phyloP scores from a whole-genome alignment of 2,113 vertebrate species.

The Anthoscopus minutus region DNA sequence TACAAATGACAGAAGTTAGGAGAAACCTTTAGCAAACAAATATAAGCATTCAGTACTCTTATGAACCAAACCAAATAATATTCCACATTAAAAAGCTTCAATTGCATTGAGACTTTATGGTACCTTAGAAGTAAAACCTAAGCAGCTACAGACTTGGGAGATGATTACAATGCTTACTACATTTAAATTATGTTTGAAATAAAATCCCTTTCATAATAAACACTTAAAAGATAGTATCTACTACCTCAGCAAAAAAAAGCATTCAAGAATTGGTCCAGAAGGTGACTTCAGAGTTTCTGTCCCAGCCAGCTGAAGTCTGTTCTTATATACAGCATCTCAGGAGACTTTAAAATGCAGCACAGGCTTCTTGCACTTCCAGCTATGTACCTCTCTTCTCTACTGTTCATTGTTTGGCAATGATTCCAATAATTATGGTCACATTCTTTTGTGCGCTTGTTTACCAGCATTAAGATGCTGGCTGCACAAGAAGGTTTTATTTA shows the following conservation, averaged over 20 bases:
- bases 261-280: neutral
- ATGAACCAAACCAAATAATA: neutral
- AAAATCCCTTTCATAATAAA: neutral
- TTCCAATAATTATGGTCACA: neutral
- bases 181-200: neutral
- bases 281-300: neutral
- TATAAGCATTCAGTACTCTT: neutral
- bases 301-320: neutral
- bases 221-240: neutral
- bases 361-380: neutral
- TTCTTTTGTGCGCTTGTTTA: neutral
- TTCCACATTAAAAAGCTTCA: neutral
- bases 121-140: neutral
- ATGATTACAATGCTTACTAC: neutral
- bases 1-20: neutral
- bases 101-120: neutral
- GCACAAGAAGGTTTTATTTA: neutral
- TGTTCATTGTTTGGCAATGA: neutral
- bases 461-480: neutral
- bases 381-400: neutral
- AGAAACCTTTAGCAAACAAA: neutral
- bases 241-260: neutral
- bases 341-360: neutral
- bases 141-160: neutral
- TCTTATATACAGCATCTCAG: neutral